Base-by-base conservation (phyloP, 1,140 invertebrate species). In the Bombus turneri region DNA sequence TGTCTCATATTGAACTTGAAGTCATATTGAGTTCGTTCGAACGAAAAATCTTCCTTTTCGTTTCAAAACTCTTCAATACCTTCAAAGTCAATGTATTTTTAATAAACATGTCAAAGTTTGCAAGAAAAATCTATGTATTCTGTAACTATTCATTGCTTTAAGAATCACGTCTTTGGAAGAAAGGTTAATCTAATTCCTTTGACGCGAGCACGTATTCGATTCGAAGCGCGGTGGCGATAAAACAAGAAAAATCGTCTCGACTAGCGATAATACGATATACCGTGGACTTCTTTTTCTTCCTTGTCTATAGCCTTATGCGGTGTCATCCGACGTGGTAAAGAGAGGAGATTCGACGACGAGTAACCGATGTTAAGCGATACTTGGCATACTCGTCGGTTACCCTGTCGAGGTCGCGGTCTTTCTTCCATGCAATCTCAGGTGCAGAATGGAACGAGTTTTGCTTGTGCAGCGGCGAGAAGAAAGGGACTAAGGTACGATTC, bases 341-440 rank as follows among this genome's bases (percentile, higher is more conserved):
- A 59, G 68, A 39, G 73, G 62, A 76, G 71, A 41, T 84, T 69
- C 66, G 53, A 47, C 39, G 76, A 86, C 64, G 28, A 71, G 85
- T 74, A 74, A 90, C 77, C 68, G 66, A 82, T 92, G 89, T 91
- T 87, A 91, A 88, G 71, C 81, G 88, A 92, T 91, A 91, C 74
- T 81, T 62, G 41, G 66, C 68, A 77, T 73, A 88, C 77, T 87
- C 82, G 81, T 47, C 53, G 59, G 68, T 81, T 89, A 90, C 83
- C 77, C 71, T 66, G 80, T 83, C 76, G 84, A 89, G 90, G 85
- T 88, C 82, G 86, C 80, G 85, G 87, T 86, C 73, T 85, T 80
- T 39, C 79, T 66, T 66, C 10, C 74, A 39, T 81, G 53, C 81
- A 69, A 57, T 66, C 84, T 72, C 88, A 90, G 77, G 77, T 89